These are phyloP conservation scores for Dasyurus viverrinus DNA, from an alignment of 2,113 vertebrate genomes.

Conservation along the genomic window DNA sequence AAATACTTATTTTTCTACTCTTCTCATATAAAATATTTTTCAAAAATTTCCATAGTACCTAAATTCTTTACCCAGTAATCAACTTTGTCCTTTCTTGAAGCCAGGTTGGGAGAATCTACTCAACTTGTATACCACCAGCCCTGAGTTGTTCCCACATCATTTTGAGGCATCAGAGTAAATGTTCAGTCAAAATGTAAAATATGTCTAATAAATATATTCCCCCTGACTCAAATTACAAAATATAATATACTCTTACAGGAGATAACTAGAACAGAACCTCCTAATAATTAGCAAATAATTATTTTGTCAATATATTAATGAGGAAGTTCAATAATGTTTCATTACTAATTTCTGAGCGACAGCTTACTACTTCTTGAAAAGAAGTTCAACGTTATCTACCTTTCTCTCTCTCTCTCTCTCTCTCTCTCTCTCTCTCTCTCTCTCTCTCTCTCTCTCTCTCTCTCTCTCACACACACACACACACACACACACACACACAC, in stretches of 20 bases:
- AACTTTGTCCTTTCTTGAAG: background rate
- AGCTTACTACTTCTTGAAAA: conserved; percentile 50
- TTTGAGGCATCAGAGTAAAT: background rate
- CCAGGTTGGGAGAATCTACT: background rate
- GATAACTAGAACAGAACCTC: background rate
- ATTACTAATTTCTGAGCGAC: conserved; percentile 48
- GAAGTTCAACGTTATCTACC: conserved; percentile 36
- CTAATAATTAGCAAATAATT: conserved; percentile 56
- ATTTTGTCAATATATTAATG: conserved; percentile 55
- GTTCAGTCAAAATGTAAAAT: background rate
- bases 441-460: background rate
- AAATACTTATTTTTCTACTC: background rate
- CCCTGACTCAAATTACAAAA: conserved; percentile 1
- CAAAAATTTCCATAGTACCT: background rate
- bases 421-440: background rate
- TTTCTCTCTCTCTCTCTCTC: background rate
- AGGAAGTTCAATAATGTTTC: conserved; percentile 57
- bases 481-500: too few species aligned
- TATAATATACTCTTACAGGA: conserved; percentile 40
- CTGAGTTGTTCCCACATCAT: background rate
- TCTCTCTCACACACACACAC: too few species aligned
- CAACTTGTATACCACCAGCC: background rate
- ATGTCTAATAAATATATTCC: background rate
- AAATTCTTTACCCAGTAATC: background rate
- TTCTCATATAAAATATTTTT: background rate